Evolutionary conservation across 2,888 invertebrate genomes (phyloP), one percentile per base, ranked within the genome.

Genomic region (Sarcophaga rosellei): DNA sequence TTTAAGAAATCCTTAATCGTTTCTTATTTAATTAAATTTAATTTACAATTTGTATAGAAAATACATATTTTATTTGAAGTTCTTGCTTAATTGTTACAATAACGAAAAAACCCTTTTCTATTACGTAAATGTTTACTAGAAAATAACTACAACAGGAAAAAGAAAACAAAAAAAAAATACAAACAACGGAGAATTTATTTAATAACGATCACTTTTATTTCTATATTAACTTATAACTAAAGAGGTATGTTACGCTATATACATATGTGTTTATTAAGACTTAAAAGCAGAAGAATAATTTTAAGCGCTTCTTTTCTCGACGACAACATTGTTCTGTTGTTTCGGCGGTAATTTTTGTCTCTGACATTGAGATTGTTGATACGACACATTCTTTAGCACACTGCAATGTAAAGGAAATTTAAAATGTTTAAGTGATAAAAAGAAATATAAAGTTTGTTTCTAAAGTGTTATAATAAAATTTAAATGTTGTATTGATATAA

Each of bases 211-310:
- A 68, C 1, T 61, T 61, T 61, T 21, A 6, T 59, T 57, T n/a
- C 53, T 20, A 20, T 59, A 61, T 61, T 45, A 62, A 23, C 21
- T 62, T 62, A 72, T 59, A 53, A 53, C 12, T 17, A 15, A 15
- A 47, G 11, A 15, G 12, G 47, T 0, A 15, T 23, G 15, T 20
- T 20, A 62, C 23, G 5, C 57, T 57, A 47, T 75, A 25, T 76
- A 4, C 10, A 1, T 44, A 70, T 20, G 35, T 76, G 15, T 72
- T 66, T 35, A 35, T 35, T 35, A 35, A 35, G 35, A 35, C 8
- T 79, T 79, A 89, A 82, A 82, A 89, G 57, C 89, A 89, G 83
- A 88, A 89, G 76, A 87, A 89, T 10, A 89, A 86, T 72, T 88
- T 89, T 1, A 79, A 45, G 17, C 86, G 85, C 77, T 87, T 88